Evolutionary conservation across 2,113 vertebrate species (phyloP).

Genomic region (Cryptomyrus ogoouensis): DNA sequence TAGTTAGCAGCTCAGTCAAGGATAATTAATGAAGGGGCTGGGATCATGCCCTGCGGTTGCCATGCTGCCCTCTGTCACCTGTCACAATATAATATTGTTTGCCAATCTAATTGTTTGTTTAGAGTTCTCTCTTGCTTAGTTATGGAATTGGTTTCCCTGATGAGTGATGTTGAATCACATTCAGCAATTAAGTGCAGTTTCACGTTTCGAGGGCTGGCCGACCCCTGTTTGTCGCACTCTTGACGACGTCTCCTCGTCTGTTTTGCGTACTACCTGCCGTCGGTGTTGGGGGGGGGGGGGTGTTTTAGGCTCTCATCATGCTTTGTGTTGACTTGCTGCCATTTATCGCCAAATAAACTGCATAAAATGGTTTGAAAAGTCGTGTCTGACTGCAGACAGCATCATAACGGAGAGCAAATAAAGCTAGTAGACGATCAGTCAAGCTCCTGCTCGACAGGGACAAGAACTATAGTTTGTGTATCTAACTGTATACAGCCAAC

Average conservation of each 20-base stretch:
- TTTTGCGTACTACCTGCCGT: background rate
- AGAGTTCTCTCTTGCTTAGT: background rate
- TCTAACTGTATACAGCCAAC: background rate
- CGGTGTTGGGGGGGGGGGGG: background rate
- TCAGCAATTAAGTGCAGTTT: background rate
- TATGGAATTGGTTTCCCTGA: background rate
- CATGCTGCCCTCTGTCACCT: background rate
- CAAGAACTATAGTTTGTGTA: background rate
- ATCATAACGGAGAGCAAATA: background rate
- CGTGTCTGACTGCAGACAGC: background rate
- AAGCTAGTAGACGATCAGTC: background rate
- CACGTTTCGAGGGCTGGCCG: background rate
- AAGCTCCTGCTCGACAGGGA: background rate
- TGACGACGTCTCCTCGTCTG: background rate
- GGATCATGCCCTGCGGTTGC: background rate
- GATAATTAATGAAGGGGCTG: background rate
- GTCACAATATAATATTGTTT: background rate
- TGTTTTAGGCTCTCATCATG: background rate
- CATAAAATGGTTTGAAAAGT: background rate
- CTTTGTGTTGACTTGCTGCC: background rate
- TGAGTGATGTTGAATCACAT: background rate
- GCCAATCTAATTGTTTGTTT: background rate
- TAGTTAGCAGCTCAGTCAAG: background rate
- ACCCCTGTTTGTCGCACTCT: background rate
- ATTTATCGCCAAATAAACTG: background rate